phyloP scores from a whole-genome alignment of 2,113 vertebrate species.

The Misgurnus mizolepis region DNA sequence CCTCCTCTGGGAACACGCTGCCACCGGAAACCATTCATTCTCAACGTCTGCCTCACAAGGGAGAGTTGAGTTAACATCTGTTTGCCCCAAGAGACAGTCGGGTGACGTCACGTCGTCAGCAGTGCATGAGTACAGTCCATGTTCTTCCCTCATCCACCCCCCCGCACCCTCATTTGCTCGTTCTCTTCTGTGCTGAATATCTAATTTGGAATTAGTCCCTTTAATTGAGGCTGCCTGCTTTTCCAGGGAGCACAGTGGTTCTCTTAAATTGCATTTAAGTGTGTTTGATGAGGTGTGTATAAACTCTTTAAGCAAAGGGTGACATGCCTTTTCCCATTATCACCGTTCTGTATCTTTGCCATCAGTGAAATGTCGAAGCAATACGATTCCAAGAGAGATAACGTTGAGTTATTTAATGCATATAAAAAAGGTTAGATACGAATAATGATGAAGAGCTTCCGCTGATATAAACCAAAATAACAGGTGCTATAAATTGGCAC shows the following conservation, averaged over 20 bases:
- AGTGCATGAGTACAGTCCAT: constrained; percentile 8
- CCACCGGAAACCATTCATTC: constrained; percentile 59
- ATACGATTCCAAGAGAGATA: not conserved
- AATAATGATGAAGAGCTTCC: not conserved
- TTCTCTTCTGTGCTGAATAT: constrained; percentile 73
- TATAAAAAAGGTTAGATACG: not conserved
- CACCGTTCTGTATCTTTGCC: not conserved
- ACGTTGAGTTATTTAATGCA: not conserved
- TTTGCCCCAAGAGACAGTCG: constrained; percentile 56
- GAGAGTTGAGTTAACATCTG: constrained; percentile 59
- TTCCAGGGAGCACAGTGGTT: constrained; percentile 68
- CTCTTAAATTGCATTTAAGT: constrained; percentile 69
- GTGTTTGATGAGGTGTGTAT: constrained; percentile 65
- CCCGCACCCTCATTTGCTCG: constrained; percentile 11
- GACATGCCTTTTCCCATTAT: constrained; percentile 57
- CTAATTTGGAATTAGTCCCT: constrained; percentile 73
- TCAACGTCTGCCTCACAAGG: constrained; percentile 48
- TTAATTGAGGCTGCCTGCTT: constrained; percentile 73
- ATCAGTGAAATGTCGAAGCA: not conserved
- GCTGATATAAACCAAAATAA: not conserved
- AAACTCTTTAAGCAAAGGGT: constrained; percentile 62
- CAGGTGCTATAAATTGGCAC: not conserved
- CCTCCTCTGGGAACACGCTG: constrained; percentile 55
- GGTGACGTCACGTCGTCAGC: constrained; percentile 62
- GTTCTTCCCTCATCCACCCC: not conserved